Percentiles rank a stretch among this genome's conserved stretches.
phyloP scores from a whole-genome alignment of 2,888 invertebrate genomes.

The Torymus texanus region DNA sequence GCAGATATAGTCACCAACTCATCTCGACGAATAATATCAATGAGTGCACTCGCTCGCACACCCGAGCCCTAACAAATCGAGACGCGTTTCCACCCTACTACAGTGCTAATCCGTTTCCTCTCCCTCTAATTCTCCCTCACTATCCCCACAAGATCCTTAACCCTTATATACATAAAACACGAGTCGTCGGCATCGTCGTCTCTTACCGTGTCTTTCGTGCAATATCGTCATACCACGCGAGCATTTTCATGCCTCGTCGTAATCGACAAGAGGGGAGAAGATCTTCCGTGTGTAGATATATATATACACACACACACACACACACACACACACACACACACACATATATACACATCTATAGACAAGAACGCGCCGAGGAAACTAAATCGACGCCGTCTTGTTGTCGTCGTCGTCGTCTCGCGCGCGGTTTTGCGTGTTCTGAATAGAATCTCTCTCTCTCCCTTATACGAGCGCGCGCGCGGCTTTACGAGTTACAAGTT shows the following conservation, averaged over 20 bases:
- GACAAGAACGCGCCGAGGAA: constrained; percentile 29
- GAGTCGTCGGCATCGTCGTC: neutral
- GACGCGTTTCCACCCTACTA: neutral
- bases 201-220: neutral
- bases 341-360: neutral
- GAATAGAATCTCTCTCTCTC: neutral
- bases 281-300: no score
- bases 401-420: constrained; percentile 4
- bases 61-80: neutral
- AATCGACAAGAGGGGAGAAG: constrained; percentile 26
- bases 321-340: neutral
- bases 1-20: no score
- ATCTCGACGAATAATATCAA: no score
- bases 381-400: constrained; percentile 14
- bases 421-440: neutral
- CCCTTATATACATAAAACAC: constrained; percentile 7
- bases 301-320: no score
- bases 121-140: neutral
- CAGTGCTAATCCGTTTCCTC: neutral
- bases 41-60: no score
- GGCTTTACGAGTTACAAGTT: constrained; percentile 56
- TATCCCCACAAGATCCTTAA: neutral
- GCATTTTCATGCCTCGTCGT: constrained; percentile 48
- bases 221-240: neutral
- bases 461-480: constrained; percentile 34